A percentile compares a stretch with the other conserved stretches of the same genome.
Conservation (phyloP, 2,888 invertebrate species). For the Crepidodera aurea region DNA sequence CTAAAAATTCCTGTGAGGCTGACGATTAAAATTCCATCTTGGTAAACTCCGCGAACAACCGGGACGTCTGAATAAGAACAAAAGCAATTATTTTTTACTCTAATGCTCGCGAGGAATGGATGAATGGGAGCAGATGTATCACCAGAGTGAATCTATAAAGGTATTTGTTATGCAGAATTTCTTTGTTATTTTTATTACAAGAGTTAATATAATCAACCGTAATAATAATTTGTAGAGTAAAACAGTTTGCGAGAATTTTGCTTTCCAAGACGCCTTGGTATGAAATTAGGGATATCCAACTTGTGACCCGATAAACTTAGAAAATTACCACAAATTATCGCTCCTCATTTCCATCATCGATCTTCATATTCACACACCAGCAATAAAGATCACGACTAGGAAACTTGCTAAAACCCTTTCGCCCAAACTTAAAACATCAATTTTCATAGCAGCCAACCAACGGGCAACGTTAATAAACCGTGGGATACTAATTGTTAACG, state of each 20-base stretch:
- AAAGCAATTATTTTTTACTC: slow-evolving; percentile 18
- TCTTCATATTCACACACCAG: slow-evolving; percentile 31
- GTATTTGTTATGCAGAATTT: too few species aligned
- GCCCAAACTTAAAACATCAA: slow-evolving; percentile 48
- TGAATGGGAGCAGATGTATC: slow-evolving; percentile 11
- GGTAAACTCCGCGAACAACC: slow-evolving; percentile 7
- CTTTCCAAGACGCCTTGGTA: background rate
- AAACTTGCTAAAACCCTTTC: slow-evolving; percentile 31
- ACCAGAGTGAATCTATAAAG: background rate
- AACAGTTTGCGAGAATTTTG: too few species aligned
- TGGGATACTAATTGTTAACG: slow-evolving; percentile 48
- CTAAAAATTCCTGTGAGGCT: slow-evolving; percentile 15
- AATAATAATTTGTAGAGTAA: too few species aligned
- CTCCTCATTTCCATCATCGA: slow-evolving; percentile 22
- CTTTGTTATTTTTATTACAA: too few species aligned
- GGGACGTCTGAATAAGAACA: slow-evolving; percentile 18
- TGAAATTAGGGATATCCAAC: background rate
- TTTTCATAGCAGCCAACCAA: slow-evolving; percentile 45
- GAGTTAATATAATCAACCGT: too few species aligned
- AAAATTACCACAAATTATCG: slow-evolving; percentile 7
- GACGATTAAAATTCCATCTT: slow-evolving; percentile 17
- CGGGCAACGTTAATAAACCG: slow-evolving; percentile 41
- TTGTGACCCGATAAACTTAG: background rate
- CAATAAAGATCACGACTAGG: slow-evolving; percentile 33
- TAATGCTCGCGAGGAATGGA: background rate